These are phyloP conservation scores for Perognathus longimembris DNA, from an alignment of 2,113 vertebrate genomes.

Conservation along the genomic window DNA sequence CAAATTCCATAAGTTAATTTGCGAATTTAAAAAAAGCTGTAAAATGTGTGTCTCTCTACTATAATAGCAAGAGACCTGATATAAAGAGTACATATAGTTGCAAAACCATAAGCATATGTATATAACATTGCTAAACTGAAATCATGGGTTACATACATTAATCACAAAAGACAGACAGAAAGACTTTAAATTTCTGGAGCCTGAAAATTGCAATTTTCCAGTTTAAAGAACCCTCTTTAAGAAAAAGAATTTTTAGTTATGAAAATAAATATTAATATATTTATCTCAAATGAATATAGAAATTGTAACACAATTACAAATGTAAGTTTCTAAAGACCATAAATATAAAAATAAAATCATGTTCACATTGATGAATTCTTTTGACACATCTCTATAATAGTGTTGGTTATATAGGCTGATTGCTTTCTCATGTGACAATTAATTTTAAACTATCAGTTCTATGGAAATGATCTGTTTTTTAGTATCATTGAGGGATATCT, in stretches of 20 bases:
- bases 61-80: not conserved
- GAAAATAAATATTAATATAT: slow-evolving; percentile 39
- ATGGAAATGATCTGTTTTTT: slow-evolving; percentile 5
- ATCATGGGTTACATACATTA: not conserved
- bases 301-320: slow-evolving; percentile 31
- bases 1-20: not conserved
- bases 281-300: slow-evolving; percentile 58
- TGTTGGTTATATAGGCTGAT: not conserved
- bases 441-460: slow-evolving; percentile 23
- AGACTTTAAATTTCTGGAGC: slow-evolving; percentile 10
- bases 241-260: not conserved
- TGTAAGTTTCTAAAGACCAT: slow-evolving; percentile 30
- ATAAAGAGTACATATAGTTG: no score
- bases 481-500: not conserved
- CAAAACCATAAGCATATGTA: not conserved
- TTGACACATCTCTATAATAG: not conserved
- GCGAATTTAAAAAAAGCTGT: not conserved
- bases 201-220: not conserved
- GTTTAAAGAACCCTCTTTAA: not conserved
- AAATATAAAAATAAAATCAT: not conserved
- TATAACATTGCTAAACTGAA: not conserved
- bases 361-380: not conserved
- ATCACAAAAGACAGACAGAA: not conserved
- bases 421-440: not conserved
- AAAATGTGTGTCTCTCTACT: not conserved